These are phyloP conservation scores for Lasioglossum villosulum DNA, from an alignment of 2,888 invertebrate species.

Conservation along the genomic window DNA sequence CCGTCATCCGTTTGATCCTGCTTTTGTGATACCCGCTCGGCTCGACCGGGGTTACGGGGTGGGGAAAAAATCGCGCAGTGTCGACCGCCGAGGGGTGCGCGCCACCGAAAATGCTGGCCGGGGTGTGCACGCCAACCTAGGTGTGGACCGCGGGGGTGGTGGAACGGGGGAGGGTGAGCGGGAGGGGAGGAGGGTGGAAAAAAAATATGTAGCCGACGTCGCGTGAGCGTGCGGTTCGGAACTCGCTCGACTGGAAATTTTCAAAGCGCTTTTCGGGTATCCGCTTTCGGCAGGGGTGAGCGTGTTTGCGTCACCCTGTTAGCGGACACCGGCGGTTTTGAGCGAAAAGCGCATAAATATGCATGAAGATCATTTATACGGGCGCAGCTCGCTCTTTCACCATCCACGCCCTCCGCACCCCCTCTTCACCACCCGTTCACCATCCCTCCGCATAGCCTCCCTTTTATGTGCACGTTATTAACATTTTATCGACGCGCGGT, in stretches of 20 bases:
- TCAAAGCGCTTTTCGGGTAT: constrained; percentile 80
- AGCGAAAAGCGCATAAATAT: constrained; percentile 83
- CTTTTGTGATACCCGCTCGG: constrained; percentile 57
- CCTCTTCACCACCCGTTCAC: constrained; percentile 26
- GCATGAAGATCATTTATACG: constrained; percentile 83
- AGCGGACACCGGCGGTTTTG: constrained; percentile 79
- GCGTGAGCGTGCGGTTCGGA: constrained; percentile 56
- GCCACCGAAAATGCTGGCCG: not conserved
- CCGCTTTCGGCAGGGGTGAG: constrained; percentile 73
- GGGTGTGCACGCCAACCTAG: constrained; percentile 1
- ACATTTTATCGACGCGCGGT: constrained; percentile 77
- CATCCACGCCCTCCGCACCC: constrained; percentile 6
- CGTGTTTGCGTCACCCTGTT: constrained; percentile 79
- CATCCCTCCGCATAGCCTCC: constrained; percentile 29
- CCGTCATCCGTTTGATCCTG: constrained; percentile 68
- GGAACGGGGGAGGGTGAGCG: not conserved
- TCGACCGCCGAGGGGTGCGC: constrained; percentile 7
- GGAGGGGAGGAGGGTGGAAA: constrained; percentile 37
- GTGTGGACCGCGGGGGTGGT: constrained; percentile 9
- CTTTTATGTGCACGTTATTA: constrained; percentile 75
- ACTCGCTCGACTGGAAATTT: constrained; percentile 78
- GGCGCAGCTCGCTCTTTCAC: constrained; percentile 66
- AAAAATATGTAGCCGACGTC: constrained; percentile 69
- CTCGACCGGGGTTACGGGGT: not conserved
- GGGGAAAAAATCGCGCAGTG: constrained; percentile 37